A percentile compares a stretch with the other conserved stretches of the same genome.
phyloP scores from a whole-genome alignment of 2,797 vertebrate genomes.

The Oceanodroma leucorhoa region DNA sequence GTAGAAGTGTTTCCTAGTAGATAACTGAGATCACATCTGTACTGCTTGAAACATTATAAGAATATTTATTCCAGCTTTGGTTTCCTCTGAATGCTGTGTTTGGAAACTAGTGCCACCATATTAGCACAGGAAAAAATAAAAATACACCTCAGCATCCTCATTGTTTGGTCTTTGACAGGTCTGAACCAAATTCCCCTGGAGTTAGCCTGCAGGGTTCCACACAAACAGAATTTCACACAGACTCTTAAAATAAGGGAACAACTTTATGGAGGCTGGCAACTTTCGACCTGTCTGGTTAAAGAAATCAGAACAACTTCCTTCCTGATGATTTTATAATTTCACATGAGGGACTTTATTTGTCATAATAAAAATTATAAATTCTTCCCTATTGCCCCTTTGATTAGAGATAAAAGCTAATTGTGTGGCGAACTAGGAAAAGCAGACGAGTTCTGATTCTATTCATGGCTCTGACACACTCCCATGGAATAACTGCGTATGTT shows the following conservation, averaged over 20 bases:
- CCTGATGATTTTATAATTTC: background rate
- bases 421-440: background rate
- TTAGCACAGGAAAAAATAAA: background rate
- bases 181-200: slow-evolving; percentile 56
- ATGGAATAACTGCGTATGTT: background rate
- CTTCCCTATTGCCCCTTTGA: background rate
- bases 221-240: slow-evolving; percentile 21
- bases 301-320: background rate
- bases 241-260: slow-evolving; percentile 23
- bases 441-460: background rate
- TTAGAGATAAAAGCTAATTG: background rate
- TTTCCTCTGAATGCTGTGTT: background rate
- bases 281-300: slow-evolving; percentile 1
- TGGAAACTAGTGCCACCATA: background rate
- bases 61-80: background rate
- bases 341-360: background rate
- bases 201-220: slow-evolving; percentile 63
- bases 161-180: slow-evolving; percentile 49
- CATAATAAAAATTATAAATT: background rate
- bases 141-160: background rate
- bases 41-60: background rate
- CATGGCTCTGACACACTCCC: background rate
- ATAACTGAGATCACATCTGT: background rate
- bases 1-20: background rate
- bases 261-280: slow-evolving; percentile 13